Conservation (phyloP, 1,140 invertebrate species). For the Carcinoscorpius rotundicauda region DNA sequence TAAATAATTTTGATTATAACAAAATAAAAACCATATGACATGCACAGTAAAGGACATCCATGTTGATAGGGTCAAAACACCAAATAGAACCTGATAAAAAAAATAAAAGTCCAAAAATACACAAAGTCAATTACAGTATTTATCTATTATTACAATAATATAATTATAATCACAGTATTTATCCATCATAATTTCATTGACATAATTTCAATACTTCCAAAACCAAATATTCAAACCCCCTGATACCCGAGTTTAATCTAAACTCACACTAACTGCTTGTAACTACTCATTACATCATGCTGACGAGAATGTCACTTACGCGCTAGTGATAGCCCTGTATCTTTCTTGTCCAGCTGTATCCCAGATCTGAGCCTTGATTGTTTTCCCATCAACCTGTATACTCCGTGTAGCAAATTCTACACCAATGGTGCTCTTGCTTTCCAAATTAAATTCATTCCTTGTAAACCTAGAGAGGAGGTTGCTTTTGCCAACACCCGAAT, state of each 20-base stretch:
- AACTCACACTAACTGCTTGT: neutral
- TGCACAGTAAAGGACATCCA: too few species aligned
- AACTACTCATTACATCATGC: neutral
- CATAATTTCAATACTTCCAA: neutral
- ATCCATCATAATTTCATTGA: too few species aligned
- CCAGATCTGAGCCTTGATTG: constrained; percentile 94
- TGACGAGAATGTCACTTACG: constrained; percentile 45
- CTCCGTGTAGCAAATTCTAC: constrained; percentile 99
- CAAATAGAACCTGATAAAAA: too few species aligned
- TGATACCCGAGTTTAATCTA: too few species aligned
- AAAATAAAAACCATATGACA: too few species aligned
- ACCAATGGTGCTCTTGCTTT: constrained; percentile 99
- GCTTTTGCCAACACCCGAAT: constrained; percentile 99
- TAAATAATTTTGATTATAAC: too few species aligned
- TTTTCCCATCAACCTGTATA: constrained; percentile 67
- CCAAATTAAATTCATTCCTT: constrained; percentile 99
- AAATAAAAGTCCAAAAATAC: too few species aligned
- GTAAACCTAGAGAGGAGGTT: constrained; percentile 98
- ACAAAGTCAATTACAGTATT: too few species aligned
- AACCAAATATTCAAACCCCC: neutral
- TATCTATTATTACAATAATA: too few species aligned
- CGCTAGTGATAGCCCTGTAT: constrained; percentile 95
- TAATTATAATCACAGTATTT: neutral
- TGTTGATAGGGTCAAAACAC: too few species aligned
- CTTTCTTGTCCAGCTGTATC: constrained; percentile 99